Evolutionary conservation across 1,140 invertebrate genomes (phyloP), one percentile per base, ranked within the genome.

Genomic region (Lasaia peninsularis): DNA sequence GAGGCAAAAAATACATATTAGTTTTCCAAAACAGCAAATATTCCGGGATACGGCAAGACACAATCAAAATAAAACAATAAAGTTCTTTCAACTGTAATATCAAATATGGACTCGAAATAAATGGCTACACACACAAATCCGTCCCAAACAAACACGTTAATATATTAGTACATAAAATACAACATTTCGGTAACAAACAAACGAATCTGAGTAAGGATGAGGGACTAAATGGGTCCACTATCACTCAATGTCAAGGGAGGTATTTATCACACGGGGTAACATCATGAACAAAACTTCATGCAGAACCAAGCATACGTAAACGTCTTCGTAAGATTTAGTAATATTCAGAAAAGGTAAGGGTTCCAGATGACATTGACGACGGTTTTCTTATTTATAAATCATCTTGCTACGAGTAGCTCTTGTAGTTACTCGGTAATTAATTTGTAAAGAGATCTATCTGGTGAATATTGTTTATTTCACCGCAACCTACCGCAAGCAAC

Each of bases 151-250:
- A 55, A 55, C 53, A 55, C 37, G 53, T 44, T 55, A 40, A 55
- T 55, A 55, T 55, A 55, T 55, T 55, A 55, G 50, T 52, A 52
- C 28, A 52, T 52, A 52, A 52, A 37, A 37, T 37, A 55, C 53
- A 55, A 55, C 44, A 55, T 55, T 55, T 40, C 37, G 34, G 16
- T 24, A 40, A 20, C 24, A 21, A 35, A 55, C 53, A 55, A 55
- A 52, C 50, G 50, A 52, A 32, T 52, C 24, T 52, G 50, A 52
- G 50, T 44, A 28, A 55, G 53, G 53, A 44, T 18, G 18, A 35
- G 53, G 50, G 50, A 52, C 50, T 32, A 32, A 52, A 52, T 52
- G 24, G 14, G 53, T 35, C 53, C 53, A 55, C 53, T 55, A 55
- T 55, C 53, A 24, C 53, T 55, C 53, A 55, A 24, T 44, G 53